Evolutionary conservation across 2,797 vertebrate genomes (phyloP), one percentile per base, ranked within the genome.

Genomic region (Cirrhinus mrigala): DNA sequence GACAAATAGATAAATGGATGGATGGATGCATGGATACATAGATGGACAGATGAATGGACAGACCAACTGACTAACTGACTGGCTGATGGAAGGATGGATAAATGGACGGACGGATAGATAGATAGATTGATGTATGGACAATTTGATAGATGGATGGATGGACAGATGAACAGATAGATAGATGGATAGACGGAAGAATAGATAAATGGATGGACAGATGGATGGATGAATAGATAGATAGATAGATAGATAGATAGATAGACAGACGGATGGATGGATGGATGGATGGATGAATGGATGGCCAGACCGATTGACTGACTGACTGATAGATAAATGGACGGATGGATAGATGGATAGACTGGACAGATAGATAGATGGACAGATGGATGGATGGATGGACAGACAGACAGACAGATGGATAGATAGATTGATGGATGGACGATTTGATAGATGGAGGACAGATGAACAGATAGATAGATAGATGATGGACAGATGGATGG

Each of bases 101-200:
- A 46, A 24, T 0, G 2, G 40, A 46, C 0, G 1, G 40, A 48
- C 0, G 1, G n/a, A 16, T 0, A 7, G 18, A 68, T 1, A 8
- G 33, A 68, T 0, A 1, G 3, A 70, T 0, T 2, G 6, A 46
- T 0, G n/a, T n/a, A n/a, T n/a, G n/a, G n/a, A n/a, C n/a, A n/a
- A n/a, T n/a, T n/a, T n/a, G n/a, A n/a, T n/a, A 1, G 62, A 40
- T 0, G 8, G 20, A 44, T 0, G 0, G 40, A 73, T 1, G 10
- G n/a, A 50, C 0, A 10, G 14, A 74, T 6, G 8, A 12, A 46
- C 3, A 3, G 70, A 73, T 1, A 7, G n/a, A 73, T 0, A 27
- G n/a, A 29, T 1, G 1, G 29, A 68, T 2, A 2, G 29, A 68
- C 0, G 7, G 64, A 22, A 0, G 22, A 15, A 33, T 10, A 4